Conservation (phyloP, 92 coral and sea anemone species). For the Ricordea florida region DNA sequence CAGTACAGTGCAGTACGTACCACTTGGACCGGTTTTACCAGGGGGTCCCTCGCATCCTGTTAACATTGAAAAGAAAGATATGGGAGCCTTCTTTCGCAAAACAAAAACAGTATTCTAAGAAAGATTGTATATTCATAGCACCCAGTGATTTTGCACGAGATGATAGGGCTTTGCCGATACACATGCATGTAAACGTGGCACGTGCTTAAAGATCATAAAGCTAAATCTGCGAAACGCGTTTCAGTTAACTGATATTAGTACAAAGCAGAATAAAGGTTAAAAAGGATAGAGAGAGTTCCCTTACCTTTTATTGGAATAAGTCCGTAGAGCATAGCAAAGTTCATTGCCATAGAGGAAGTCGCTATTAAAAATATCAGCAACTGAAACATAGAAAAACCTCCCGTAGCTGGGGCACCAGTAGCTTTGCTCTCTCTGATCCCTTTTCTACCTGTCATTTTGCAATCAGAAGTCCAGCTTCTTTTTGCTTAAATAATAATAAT, state of each 20-base stretch:
- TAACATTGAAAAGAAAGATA: not conserved
- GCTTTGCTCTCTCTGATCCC: not conserved
- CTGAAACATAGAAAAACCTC: slow-evolving; percentile 75
- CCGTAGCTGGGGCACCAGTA: slow-evolving; percentile 7
- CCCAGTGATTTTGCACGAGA: too few relatives aligned
- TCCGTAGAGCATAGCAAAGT: slow-evolving; percentile 78
- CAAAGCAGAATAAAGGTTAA: too few relatives aligned
- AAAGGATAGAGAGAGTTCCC: too few relatives aligned
- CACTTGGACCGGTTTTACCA: slow-evolving; percentile 74
- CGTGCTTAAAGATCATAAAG: too few relatives aligned
- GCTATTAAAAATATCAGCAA: slow-evolving; percentile 82
- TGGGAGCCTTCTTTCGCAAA: not conserved
- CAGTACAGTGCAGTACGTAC: not conserved
- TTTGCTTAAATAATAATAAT: too few relatives aligned
- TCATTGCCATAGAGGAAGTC: slow-evolving; percentile 81
- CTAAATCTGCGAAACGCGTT: too few relatives aligned
- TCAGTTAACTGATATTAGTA: too few relatives aligned
- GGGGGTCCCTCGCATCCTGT: slow-evolving; percentile 85
- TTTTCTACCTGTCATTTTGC: slow-evolving; percentile 59
- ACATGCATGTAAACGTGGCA: too few relatives aligned
- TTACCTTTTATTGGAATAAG: slow-evolving; percentile 81
- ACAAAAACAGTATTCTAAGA: not conserved
- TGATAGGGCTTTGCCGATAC: too few relatives aligned
- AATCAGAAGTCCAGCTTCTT: not conserved
- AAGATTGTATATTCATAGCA: too few relatives aligned